Evolutionary conservation across 2,113 vertebrate genomes (phyloP).

Genomic region (Zeus faber): DNA sequence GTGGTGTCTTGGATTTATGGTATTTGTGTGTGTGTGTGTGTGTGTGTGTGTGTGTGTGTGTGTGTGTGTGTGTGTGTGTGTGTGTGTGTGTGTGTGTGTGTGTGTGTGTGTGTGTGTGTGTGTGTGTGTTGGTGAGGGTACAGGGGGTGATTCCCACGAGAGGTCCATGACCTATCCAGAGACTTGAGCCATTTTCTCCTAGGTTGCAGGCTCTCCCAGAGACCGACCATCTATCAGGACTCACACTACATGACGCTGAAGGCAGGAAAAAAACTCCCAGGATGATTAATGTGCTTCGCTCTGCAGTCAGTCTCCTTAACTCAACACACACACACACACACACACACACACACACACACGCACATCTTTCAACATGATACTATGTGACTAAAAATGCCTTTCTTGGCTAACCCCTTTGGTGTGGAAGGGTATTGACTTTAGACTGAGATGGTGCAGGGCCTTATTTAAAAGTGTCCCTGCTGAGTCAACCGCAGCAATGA

Average conservation of each 20-base stretch:
- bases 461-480: slow-evolving; percentile 42
- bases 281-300: slow-evolving; percentile 65
- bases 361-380: too few relatives aligned
- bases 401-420: slow-evolving; percentile 40
- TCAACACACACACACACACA: slow-evolving; percentile 26
- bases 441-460: slow-evolving; percentile 9
- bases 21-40: not conserved
- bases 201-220: slow-evolving; percentile 32
- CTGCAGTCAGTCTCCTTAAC: slow-evolving; percentile 55
- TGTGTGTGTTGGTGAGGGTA: slow-evolving; percentile 7
- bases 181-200: slow-evolving; percentile 40
- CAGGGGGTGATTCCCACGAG: slow-evolving; percentile 36
- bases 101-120: not conserved
- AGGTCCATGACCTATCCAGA: slow-evolving; percentile 43
- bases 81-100: slow-evolving; percentile 14
- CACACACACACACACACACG: slow-evolving; percentile 17
- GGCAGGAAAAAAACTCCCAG: slow-evolving; percentile 16
- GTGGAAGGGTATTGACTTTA: slow-evolving; percentile 31
- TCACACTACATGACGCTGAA: slow-evolving; percentile 36
- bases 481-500: slow-evolving; percentile 33
- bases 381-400: slow-evolving; percentile 34
- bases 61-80: not conserved
- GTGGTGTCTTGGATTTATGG: not conserved
- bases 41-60: slow-evolving; percentile 18
- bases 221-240: slow-evolving; percentile 67